These are phyloP conservation scores for Scrobipalpa costella DNA, from an alignment of 2,888 invertebrate genomes.

Conservation along the genomic window DNA sequence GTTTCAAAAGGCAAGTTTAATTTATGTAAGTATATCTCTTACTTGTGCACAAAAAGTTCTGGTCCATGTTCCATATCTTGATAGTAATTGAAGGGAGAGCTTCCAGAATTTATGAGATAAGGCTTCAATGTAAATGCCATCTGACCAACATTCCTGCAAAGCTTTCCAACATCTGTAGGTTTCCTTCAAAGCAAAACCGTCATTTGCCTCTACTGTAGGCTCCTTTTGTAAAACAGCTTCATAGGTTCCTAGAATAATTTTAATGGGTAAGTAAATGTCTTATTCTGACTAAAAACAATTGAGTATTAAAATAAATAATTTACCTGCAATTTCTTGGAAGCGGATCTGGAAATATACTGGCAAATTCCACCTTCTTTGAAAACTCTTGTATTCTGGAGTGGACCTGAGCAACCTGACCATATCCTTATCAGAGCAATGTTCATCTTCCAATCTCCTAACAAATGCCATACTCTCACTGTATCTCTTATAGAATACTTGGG, in stretches of 20 bases:
- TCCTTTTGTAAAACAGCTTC: slow-evolving; percentile 61
- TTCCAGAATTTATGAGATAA: slow-evolving; percentile 94
- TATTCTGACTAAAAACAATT: neutral
- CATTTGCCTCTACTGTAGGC: slow-evolving; percentile 54
- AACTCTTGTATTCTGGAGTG: slow-evolving; percentile 87
- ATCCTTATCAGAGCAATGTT: slow-evolving; percentile 81
- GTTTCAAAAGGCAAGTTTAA: neutral
- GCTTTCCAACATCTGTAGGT: slow-evolving; percentile 75
- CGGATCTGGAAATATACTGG: slow-evolving; percentile 98
- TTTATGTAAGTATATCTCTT: neutral
- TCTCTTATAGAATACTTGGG: slow-evolving; percentile 91
- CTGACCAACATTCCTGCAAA: slow-evolving; percentile 85
- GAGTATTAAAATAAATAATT: neutral
- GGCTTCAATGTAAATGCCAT: slow-evolving; percentile 89
- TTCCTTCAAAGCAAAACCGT: slow-evolving; percentile 72
- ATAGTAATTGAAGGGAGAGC: slow-evolving; percentile 90
- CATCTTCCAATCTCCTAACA: slow-evolving; percentile 84
- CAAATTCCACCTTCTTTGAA: slow-evolving; percentile 94
- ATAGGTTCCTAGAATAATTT: slow-evolving; percentile 58
- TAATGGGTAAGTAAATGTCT: neutral
- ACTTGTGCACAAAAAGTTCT: slow-evolving; percentile 70
- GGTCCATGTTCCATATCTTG: slow-evolving; percentile 90
- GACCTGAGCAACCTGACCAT: slow-evolving; percentile 82
- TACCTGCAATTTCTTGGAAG: slow-evolving; percentile 95
- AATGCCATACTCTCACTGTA: slow-evolving; percentile 90